Conservation (phyloP, 1,140 invertebrate genomes). For the Platyscapa corneri region DNA sequence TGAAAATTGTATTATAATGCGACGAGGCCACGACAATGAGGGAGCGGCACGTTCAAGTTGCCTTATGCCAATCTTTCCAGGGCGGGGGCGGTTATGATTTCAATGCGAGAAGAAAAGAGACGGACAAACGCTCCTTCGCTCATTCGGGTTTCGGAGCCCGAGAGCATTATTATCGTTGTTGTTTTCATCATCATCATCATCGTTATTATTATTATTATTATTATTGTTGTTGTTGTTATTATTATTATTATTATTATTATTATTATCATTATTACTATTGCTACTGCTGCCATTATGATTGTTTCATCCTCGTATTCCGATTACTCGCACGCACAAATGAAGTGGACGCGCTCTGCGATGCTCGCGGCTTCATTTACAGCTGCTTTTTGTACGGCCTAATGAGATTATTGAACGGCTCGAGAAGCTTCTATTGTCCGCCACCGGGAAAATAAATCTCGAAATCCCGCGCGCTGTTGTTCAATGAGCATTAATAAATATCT, state of each 20-base stretch:
- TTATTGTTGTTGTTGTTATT: background rate
- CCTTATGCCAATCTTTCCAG: constrained; percentile 71
- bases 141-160: background rate
- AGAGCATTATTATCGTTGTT: background rate
- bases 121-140: background rate
- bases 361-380: constrained; percentile 36
- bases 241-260: background rate
- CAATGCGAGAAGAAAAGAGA: constrained; percentile 59
- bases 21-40: constrained; percentile 66
- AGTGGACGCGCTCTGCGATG: background rate
- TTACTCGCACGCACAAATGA: background rate
- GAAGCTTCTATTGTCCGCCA: background rate
- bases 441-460: background rate
- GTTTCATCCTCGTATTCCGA: constrained; percentile 19
- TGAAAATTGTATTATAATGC: constrained; percentile 74
- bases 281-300: background rate
- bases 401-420: constrained; percentile 27
- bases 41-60: constrained; percentile 66
- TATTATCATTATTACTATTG: background rate
- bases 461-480: background rate
- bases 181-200: constrained; percentile 43
- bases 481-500: background rate
- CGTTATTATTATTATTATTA: background rate
- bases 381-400: constrained; percentile 31
- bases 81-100: constrained; percentile 69